A percentile compares a stretch with the other conserved stretches of the same genome.
phyloP scores from a whole-genome alignment of 2,113 vertebrate species.

The Chloropsis cyanopogon region DNA sequence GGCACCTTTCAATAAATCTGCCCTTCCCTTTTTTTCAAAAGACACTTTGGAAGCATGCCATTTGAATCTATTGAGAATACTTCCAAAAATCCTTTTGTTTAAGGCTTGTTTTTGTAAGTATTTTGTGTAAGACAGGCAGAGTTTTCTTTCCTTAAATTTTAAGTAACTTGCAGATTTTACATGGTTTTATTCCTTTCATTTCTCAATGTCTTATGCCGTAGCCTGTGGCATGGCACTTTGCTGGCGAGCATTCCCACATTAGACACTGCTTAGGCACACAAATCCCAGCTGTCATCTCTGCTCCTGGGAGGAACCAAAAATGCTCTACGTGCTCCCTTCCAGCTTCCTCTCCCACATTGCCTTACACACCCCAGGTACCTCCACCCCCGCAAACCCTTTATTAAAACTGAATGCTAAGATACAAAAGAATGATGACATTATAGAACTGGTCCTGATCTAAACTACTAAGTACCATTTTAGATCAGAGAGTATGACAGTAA shows the following conservation, averaged over 20 bases:
- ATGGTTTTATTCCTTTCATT: not conserved
- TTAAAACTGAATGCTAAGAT: not conserved
- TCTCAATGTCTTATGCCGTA: not conserved
- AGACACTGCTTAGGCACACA: not conserved
- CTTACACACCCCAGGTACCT: not conserved
- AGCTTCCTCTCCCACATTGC: not conserved
- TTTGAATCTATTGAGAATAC: not conserved
- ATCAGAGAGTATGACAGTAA: not conserved
- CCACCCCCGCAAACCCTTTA: not conserved
- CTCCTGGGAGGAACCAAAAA: not conserved
- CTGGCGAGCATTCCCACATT: not conserved
- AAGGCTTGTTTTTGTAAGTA: slow-evolving; percentile 1
- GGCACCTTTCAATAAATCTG: slow-evolving; percentile 56
- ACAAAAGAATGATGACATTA: not conserved
- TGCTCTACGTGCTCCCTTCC: not conserved
- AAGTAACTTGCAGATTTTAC: slow-evolving; percentile 5
- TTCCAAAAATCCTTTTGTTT: slow-evolving; percentile 32
- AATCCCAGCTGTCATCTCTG: slow-evolving; percentile 20
- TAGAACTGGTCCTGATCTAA: not conserved
- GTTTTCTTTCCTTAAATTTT: slow-evolving; percentile 32
- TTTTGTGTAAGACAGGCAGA: slow-evolving; percentile 9
- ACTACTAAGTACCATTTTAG: not conserved
- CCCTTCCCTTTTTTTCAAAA: not conserved
- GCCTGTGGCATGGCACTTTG: not conserved
- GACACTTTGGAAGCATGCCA: slow-evolving; percentile 1